phyloP scores from a whole-genome alignment of 2,888 invertebrate genomes.

The Athalia rosae region DNA sequence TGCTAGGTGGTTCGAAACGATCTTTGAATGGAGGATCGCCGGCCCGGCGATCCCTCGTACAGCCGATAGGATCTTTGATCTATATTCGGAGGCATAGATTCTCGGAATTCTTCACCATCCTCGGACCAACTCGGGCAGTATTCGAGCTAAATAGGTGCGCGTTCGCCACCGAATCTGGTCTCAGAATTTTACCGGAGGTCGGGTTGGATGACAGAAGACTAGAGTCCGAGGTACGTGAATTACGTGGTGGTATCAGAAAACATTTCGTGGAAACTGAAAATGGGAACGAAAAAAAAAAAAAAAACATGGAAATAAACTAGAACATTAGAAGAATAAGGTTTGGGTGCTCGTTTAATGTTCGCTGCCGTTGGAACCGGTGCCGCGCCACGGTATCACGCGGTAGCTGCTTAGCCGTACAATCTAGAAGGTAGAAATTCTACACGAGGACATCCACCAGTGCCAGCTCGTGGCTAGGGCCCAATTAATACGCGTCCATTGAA shows the following conservation, averaged over 20 bases:
- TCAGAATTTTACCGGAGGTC: not conserved
- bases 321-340: constrained; percentile 8
- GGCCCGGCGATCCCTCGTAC: constrained; percentile 15
- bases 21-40: constrained; percentile 4
- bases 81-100: constrained; percentile 62
- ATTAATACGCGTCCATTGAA: constrained; percentile 71
- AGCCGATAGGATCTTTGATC: constrained; percentile 68
- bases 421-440: constrained; percentile 70
- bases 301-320: not conserved
- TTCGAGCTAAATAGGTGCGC: too few relatives aligned
- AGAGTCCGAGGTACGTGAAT: constrained; percentile 8
- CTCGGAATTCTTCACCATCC: not conserved
- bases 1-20: not conserved
- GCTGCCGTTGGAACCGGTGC: too few relatives aligned
- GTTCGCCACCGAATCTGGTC: not conserved
- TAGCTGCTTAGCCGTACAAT: constrained; percentile 57
- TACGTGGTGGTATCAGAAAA: constrained; percentile 27
- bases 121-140: not conserved
- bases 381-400: not conserved
- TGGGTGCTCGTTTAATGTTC: constrained; percentile 23
- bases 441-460: constrained; percentile 71
- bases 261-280: not conserved
- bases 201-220: constrained; percentile 4
- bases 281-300: not conserved
- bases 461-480: constrained; percentile 66